Conservation (phyloP, 2,797 vertebrate genomes). For the Thunnus albacares region DNA sequence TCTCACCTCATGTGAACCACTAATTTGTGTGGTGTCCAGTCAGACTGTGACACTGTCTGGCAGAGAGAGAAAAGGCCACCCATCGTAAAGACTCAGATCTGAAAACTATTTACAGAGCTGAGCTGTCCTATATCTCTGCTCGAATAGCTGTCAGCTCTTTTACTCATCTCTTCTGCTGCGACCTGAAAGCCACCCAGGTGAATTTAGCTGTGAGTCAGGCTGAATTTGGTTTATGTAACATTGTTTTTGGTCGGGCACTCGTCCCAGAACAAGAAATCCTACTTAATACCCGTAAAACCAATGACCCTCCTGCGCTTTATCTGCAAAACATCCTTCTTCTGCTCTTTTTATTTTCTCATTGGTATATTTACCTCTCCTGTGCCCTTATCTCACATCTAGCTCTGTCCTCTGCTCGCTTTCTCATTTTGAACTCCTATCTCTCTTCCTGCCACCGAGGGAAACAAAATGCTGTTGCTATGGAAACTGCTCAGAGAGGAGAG, state of each 20-base stretch:
- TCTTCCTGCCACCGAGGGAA: conserved; percentile 80
- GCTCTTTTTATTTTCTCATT: conserved; percentile 46
- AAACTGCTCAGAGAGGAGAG: conserved; percentile 82
- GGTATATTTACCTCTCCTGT: conserved; percentile 46
- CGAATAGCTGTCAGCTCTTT: conserved; percentile 64
- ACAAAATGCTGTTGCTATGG: conserved; percentile 89
- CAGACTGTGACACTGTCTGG: conserved; percentile 20
- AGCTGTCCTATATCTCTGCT: conserved; percentile 48
- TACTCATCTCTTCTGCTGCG: conserved; percentile 64
- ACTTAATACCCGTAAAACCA: conserved; percentile 54
- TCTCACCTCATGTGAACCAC: conserved; percentile 18
- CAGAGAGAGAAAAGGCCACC: conserved; percentile 18
- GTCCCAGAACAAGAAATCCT: conserved; percentile 61
- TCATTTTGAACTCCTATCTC: conserved; percentile 67
- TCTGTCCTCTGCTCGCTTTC: conserved; percentile 47
- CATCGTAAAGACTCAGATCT: conserved; percentile 31
- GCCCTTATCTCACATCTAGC: conserved; percentile 62
- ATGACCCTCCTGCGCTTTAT: conserved; percentile 51
- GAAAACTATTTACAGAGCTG: conserved; percentile 60
- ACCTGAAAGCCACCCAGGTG: conserved; percentile 67
- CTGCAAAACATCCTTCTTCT: conserved; percentile 38
- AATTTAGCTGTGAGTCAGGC: conserved; percentile 67
- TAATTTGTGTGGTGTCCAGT: conserved; percentile 10
- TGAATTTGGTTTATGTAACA: conserved; percentile 72
- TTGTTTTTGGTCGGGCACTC: conserved; percentile 52